Base-by-base conservation (phyloP, 2,888 invertebrate genomes). In the Microctonus brassicae region DNA sequence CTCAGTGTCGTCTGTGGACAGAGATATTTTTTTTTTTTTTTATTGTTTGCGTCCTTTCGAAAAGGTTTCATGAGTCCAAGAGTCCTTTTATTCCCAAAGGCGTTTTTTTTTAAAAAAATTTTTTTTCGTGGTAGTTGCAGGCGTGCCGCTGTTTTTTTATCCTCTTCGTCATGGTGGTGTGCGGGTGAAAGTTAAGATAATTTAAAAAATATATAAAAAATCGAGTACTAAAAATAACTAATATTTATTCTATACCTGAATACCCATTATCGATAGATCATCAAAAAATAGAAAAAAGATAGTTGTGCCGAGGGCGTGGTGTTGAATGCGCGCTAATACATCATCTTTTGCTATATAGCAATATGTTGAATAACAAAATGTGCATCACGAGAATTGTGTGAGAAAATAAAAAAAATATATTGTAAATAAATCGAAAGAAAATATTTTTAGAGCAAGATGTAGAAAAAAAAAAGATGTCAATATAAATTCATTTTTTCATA, bases 1-100 rank as follows among this genome's bases (percentile, higher is more conserved):
- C 89, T 93, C 92, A 82, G 92, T 89, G 84, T 93, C 91, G 90
- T 94, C 94, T 94, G 93, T 89, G 91, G 89, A 91, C 83, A 86
- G 76, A 85, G 81, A 78, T 77, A 74, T 72, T 65, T 60, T 33
- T 36, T 29, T 33, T 47, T 24, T 53, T 74, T 76, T 72, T 75
- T 70, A 66, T 72, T 72, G 75, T 70, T 70, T 24, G 13, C 62
- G 55, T 67, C 20, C 64, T 29, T 47, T 63, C 64, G 72, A 42
- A 29, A 7, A 29, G 33, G 34, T 47, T 68, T 68, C 57, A 29
- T 29, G 29, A 29, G 29, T 29, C 29, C 29, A 3, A 75, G 73
- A 33, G 13, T 84, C 83, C 83, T 79, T 79, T 76, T 78, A 83
- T 47, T n/a, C 17, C 85, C 84, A 77, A 80, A 78, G 78, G 39